Percentiles rank a stretch among this genome's conserved stretches.
phyloP scores from a whole-genome alignment of 2,888 invertebrate genomes.

The Mythimna impura region DNA sequence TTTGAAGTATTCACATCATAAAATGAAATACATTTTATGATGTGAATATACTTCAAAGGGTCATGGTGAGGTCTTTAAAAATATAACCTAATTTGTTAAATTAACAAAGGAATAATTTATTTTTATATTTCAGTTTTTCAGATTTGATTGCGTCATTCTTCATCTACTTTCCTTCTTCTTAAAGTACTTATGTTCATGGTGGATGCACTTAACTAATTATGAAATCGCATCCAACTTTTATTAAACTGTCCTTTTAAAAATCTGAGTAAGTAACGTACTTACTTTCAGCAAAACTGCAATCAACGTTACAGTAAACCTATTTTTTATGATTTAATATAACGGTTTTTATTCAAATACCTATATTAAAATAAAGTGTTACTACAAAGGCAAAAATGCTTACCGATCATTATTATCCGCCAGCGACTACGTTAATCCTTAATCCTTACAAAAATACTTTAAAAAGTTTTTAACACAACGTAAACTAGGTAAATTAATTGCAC shows the following conservation, averaged over 20 bases:
- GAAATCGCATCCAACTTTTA: constrained; percentile 21
- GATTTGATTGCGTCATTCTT: not conserved
- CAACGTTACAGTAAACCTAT: not conserved
- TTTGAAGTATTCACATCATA: constrained; percentile 9
- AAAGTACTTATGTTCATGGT: not conserved
- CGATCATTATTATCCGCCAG: constrained; percentile 84
- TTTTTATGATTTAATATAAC: not conserved
- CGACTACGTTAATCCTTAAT: constrained; percentile 78
- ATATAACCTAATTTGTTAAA: not conserved
- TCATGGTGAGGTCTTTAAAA: not conserved
- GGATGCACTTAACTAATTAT: not conserved
- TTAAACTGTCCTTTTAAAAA: not conserved
- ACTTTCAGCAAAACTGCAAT: not conserved
- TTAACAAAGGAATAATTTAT: not conserved
- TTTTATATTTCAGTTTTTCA: not conserved
- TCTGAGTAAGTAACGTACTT: not conserved
- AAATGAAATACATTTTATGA: not conserved
- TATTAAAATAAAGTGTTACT: constrained; percentile 3
- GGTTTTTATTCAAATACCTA: constrained; percentile 33
- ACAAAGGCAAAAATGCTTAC: constrained; percentile 76
- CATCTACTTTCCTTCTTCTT: not conserved
- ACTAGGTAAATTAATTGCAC: constrained; percentile 38
- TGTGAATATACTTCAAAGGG: too few species aligned
- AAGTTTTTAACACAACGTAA: constrained; percentile 74
- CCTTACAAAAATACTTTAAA: constrained; percentile 78